Base-by-base conservation (phyloP, 2,888 invertebrate genomes). In the Mythimna loreyi region DNA sequence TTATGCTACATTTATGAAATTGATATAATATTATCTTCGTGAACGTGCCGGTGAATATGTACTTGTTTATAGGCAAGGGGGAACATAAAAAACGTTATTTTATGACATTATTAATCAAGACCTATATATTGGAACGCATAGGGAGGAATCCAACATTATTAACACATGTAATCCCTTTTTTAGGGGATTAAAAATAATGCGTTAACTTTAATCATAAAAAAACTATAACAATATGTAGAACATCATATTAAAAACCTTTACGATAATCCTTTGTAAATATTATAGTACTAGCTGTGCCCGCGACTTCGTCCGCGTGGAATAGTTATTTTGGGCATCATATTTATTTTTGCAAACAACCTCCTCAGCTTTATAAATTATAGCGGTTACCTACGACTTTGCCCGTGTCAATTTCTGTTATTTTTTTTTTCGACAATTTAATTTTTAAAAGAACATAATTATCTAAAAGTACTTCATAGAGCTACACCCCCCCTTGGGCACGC, bases 1-100 rank as follows among this genome's bases (percentile, higher is more conserved):
- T 81, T 75, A 84, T 57, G 68, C 75, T 65, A 69, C 67, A 79
- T 85, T 83, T 80, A 80, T 72, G 73, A 84, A 82, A 78, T 81
- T 80, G 83, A 78, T 80, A 79, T 75, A 75, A 81, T 75, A 68
- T 83, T 79, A 81, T 75, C 74, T 77, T 61, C 68, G 56, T 59
- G 73, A 74, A 72, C 72, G 72, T 77, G 71, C 57, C 57, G 67
- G 64, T 78, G 79, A 80, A 84, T 82, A 78, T 78, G 56, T 73
- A 80, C 74, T 74, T 82, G 81, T 83, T 86, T 82, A 83, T 84
- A 78, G 78, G 52, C 71, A 64, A 63, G 70, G 73, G 60, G 43
- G 69, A 61, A 19, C 66, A 73, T 78, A 78, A 80, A 83, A 82
- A 75, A 63, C 11, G 13, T 53, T 60, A 80, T 73, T 82, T 79